A percentile compares a stretch with the other conserved stretches of the same genome.
Conservation (phyloP, 2,888 invertebrate species). For the Leptodirus hochenwartii region DNA sequence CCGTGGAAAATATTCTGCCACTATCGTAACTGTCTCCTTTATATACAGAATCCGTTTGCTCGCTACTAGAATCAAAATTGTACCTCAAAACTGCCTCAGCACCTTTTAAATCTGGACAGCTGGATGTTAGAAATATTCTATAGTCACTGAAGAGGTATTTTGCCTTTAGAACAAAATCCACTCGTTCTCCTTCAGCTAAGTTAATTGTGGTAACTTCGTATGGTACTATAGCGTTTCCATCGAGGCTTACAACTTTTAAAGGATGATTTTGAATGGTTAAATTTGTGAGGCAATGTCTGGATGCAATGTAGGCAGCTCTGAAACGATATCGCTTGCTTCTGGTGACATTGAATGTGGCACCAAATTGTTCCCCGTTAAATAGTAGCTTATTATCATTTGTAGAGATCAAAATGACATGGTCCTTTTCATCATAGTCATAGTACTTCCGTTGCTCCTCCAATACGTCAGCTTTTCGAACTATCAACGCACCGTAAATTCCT, state of each 20-base stretch:
- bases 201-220: slow-evolving; percentile 36
- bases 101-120: slow-evolving; percentile 5
- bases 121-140: slow-evolving; percentile 7
- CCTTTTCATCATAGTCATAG: slow-evolving; percentile 52
- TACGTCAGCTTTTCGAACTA: slow-evolving; percentile 46
- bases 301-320: slow-evolving; percentile 44
- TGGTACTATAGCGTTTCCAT: slow-evolving; percentile 46
- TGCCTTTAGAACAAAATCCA: slow-evolving; percentile 53
- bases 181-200: slow-evolving; percentile 52
- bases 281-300: slow-evolving; percentile 21
- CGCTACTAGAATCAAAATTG: too few species aligned
- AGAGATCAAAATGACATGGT: slow-evolving; percentile 46
- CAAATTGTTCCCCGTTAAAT: too few species aligned
- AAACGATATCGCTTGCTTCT: slow-evolving; percentile 45
- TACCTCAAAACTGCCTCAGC: slow-evolving; percentile 5
- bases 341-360: slow-evolving; percentile 34
- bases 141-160: slow-evolving; percentile 23
- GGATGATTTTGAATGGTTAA: slow-evolving; percentile 45
- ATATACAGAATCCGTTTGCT: too few species aligned
- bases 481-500: slow-evolving; percentile 50
- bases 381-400: too few species aligned
- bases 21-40: neutral
- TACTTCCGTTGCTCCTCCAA: slow-evolving; percentile 35
- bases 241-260: slow-evolving; percentile 46
- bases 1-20: slow-evolving; percentile 19